A percentile compares a stretch with the other conserved stretches of the same genome.
These are phyloP conservation scores for Clistopyga incitator DNA, from an alignment of 2,888 invertebrate genomes.

Conservation along the genomic window DNA sequence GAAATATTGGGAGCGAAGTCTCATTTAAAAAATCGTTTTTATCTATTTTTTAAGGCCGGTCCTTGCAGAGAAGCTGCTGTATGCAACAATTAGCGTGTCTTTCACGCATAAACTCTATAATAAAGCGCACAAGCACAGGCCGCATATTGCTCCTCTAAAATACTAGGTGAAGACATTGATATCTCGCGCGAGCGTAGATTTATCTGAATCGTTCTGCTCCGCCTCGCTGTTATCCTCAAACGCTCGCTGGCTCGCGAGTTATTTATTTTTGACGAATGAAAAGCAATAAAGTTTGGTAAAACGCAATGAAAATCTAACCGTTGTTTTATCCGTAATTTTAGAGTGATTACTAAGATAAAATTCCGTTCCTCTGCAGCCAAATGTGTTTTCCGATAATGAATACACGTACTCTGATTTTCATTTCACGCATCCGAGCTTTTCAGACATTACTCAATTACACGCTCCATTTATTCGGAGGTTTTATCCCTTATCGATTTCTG, in stretches of 20 bases:
- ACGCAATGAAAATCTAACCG: slow-evolving; percentile 14
- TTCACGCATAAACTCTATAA: slow-evolving; percentile 38
- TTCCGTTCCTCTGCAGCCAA: background rate
- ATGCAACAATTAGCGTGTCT: slow-evolving; percentile 32
- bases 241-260: slow-evolving; percentile 65
- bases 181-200: slow-evolving; percentile 21
- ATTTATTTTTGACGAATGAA: slow-evolving; percentile 56
- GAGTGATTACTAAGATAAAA: background rate
- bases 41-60: background rate
- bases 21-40: background rate
- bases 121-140: slow-evolving; percentile 53
- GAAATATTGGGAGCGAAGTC: background rate
- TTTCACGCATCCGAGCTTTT: background rate
- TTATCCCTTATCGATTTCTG: background rate
- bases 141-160: slow-evolving; percentile 43
- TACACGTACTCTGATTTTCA: background rate
- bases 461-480: background rate
- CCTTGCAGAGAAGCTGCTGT: background rate
- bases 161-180: slow-evolving; percentile 18
- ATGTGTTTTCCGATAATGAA: background rate
- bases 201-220: slow-evolving; percentile 42
- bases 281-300: slow-evolving; percentile 59
- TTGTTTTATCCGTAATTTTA: slow-evolving; percentile 1
- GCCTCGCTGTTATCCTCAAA: slow-evolving; percentile 59
- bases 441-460: background rate